Evolutionary conservation across 1,140 invertebrate genomes (phyloP), one percentile per base, ranked within the genome.

Genomic region (Zaprionus capensis): DNA sequence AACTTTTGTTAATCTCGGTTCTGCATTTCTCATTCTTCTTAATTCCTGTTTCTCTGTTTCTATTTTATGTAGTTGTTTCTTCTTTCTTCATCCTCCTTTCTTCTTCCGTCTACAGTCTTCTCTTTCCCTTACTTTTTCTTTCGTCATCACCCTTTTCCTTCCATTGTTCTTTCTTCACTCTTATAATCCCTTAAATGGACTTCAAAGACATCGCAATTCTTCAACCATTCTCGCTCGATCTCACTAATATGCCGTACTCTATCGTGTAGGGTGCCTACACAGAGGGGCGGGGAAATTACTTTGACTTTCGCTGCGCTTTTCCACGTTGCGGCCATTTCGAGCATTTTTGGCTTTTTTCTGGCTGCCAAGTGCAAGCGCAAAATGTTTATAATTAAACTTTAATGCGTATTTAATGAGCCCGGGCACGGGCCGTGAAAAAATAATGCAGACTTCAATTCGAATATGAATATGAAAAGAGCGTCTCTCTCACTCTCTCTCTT

Each of bases 381-480:
- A 88, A 88, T 88, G 81, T 88, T 88, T 88, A 88, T 88, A 88
- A 88, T 88, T 88, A 88, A 88, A 90, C 85, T 85, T 88, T 88
- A 88, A 88, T 88, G 85, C 77, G 85, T 90, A 88, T 88, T 88
- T 88, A 88, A 88, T 90, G 85, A 88, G 85, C 85, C 61, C 71
- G 51, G 55, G 74, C 61, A 31, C 64, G 44, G 61, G 76, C 81
- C 74, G 78, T 73, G 76, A 78, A 87, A 85, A 81, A 78, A 71
- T 70, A 81, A 75, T 73, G 78, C 75, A 79, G 81, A 26, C 68
- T 73, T 73, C 75, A 81, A 81, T 88, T 78, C 71, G 66, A 88
- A 81, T 67, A 67, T 67, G 65, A 67, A 67, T 67, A 67, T 67
- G 78, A 88, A 82, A 20, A 9, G n/a, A 73, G 26, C 20, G 6